These are phyloP conservation scores for Nysson spinosus DNA, from an alignment of 2,888 invertebrate genomes.

Conservation along the genomic window DNA sequence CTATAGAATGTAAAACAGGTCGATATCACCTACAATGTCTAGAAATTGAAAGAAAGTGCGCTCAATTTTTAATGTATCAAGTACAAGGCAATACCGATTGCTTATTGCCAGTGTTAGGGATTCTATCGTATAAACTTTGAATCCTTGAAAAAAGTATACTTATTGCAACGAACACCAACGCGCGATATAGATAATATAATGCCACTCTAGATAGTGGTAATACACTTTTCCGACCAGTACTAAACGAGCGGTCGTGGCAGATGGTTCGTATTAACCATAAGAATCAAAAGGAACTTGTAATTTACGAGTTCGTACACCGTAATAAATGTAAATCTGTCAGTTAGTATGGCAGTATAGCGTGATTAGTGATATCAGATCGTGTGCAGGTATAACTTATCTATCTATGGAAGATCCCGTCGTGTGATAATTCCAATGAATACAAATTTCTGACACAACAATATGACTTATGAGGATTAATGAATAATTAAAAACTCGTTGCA, in stretches of 20 bases:
- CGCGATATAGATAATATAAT: too few relatives aligned
- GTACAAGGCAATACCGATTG: background rate
- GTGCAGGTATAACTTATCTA: background rate
- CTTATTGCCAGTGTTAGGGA: background rate
- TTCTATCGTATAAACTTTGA: too few relatives aligned
- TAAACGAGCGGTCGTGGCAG: background rate
- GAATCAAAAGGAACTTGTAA: background rate
- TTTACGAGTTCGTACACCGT: background rate
- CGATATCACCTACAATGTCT: constrained; percentile 17
- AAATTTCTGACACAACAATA: constrained; percentile 4
- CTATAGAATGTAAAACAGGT: background rate
- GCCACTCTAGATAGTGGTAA: too few relatives aligned
- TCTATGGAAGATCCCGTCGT: constrained; percentile 1
- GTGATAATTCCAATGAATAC: constrained; percentile 1
- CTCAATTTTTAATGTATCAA: constrained; percentile 10
- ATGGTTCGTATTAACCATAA: background rate
- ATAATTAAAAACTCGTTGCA: too few relatives aligned
- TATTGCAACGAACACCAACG: too few relatives aligned
- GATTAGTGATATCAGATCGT: constrained; percentile 2
- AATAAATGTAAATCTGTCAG: background rate
- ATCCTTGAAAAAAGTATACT: too few relatives aligned
- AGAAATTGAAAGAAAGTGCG: constrained; percentile 17
- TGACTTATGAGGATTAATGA: too few relatives aligned
- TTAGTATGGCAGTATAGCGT: background rate
- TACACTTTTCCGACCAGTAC: background rate